Percentiles rank a stretch among this genome's conserved stretches.
These are phyloP conservation scores for Xenopus petersii DNA, from an alignment of 2,797 vertebrate species.

Conservation along the genomic window DNA sequence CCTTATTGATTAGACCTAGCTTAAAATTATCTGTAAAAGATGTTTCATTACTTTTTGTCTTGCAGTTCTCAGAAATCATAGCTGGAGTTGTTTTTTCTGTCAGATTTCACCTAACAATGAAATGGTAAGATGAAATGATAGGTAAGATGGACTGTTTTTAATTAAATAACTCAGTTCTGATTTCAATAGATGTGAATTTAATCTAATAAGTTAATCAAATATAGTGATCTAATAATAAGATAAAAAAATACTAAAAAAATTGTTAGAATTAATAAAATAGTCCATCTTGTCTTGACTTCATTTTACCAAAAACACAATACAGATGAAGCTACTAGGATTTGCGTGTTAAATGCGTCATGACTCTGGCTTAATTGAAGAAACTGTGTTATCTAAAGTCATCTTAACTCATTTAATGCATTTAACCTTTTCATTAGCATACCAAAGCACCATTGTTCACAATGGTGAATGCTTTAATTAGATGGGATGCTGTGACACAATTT, in stretches of 20 bases:
- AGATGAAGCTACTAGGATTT: too few species aligned
- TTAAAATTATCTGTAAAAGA: slow-evolving; percentile 67
- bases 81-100: slow-evolving; percentile 78
- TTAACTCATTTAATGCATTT: too few species aligned
- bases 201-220: background rate
- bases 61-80: slow-evolving; percentile 70
- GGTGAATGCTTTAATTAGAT: too few species aligned
- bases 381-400: too few species aligned
- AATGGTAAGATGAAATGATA: slow-evolving; percentile 73
- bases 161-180: background rate
- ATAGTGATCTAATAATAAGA: background rate
- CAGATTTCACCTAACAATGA: slow-evolving; percentile 68
- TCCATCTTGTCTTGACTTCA: slow-evolving; percentile 5
- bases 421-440: too few species aligned
- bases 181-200: background rate
- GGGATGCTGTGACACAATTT: too few species aligned
- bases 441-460: too few species aligned
- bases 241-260: background rate
- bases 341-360: too few species aligned
- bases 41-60: slow-evolving; percentile 69
- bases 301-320: slow-evolving; percentile 5
- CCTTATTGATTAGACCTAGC: slow-evolving; percentile 68
- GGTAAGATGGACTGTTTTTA: slow-evolving; percentile 62
- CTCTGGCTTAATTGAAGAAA: too few species aligned
- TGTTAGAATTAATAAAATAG: background rate